Evolutionary conservation across 2,888 invertebrate species (phyloP), one percentile per base, ranked within the genome.

Genomic region (Drosophila falleni): DNA sequence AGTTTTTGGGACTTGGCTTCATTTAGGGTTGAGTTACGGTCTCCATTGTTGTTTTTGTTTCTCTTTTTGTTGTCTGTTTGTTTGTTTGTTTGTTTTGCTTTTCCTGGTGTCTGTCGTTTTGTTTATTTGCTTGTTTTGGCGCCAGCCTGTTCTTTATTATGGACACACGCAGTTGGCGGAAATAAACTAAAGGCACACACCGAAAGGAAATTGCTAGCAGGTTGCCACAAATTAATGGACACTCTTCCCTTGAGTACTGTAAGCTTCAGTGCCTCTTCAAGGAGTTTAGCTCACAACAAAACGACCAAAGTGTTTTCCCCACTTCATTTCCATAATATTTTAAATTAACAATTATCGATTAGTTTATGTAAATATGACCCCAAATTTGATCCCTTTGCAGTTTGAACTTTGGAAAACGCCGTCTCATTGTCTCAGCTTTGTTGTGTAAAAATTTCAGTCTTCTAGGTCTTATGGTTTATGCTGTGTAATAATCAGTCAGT

Each of bases 201-300:
- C 47, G 44, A 71, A 67, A 67, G 87, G 81, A 87, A 83, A 88
- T 83, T 88, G 83, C 84, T 70, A 74, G 79, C 87, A 81, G 85
- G 73, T 78, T 55, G 79, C 65, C 80, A 59, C 70, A 67, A 78
- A 64, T 71, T 84, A 81, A 82, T 85, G 80, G 76, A 79, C 87
- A 81, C 70, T 66, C 65, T 10, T 10, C 10, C 10, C 5, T 15
- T 35, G 37, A 37, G n/a, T n/a, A 37, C 66, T 47, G 39, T 60
- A 23, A 51, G 62, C 73, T 37, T 44, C 72, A 50, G 26, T 49
- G 51, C 29, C 37, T 29, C 31, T 15, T 15, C 19, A 42, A 35
- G 19, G n/a, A 47, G 19, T 50, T 31, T 31, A 16, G 3, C 11
- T 44, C 33, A 42, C 33, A 49, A 13, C 23, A 33, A 47, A 47